Percentiles rank a stretch among this genome's conserved stretches.
Evolutionary conservation across 2,113 vertebrate genomes (phyloP).

Genomic region (Rhodinocichla rosea): DNA sequence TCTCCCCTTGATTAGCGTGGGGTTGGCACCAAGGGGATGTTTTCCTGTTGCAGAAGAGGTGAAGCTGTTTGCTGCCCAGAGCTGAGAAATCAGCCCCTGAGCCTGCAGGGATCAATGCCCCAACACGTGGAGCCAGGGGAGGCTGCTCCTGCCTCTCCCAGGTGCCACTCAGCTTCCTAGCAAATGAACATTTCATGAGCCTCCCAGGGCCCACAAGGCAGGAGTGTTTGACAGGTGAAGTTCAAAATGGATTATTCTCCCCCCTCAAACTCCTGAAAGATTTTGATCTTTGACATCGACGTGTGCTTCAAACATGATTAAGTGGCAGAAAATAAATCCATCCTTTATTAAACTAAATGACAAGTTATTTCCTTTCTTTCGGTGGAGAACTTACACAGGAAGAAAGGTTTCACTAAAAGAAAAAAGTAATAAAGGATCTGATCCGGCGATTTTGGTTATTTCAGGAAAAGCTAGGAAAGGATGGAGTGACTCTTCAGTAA

Average conservation of each 20-base stretch:
- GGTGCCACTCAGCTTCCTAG: background rate
- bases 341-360: background rate
- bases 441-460: background rate
- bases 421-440: background rate
- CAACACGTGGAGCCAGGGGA: accelerated
- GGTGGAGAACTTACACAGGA: background rate
- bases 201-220: background rate
- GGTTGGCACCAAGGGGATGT: background rate
- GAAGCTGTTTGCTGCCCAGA: background rate
- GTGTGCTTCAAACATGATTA: background rate
- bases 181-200: background rate
- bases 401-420: background rate
- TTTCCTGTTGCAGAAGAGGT: background rate
- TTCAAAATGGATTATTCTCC: background rate
- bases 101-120: background rate
- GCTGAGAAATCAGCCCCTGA: accelerated
- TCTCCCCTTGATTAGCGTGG: background rate
- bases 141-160: background rate
- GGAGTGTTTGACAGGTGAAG: background rate
- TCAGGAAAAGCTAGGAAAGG: background rate
- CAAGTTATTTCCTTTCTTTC: background rate
- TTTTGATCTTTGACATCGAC: conserved; percentile 14
- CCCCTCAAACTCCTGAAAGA: background rate
- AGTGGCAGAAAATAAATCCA: background rate
- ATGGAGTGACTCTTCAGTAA: background rate